phyloP scores from a whole-genome alignment of 1,140 invertebrate species.

The Drosophila ficusphila region DNA sequence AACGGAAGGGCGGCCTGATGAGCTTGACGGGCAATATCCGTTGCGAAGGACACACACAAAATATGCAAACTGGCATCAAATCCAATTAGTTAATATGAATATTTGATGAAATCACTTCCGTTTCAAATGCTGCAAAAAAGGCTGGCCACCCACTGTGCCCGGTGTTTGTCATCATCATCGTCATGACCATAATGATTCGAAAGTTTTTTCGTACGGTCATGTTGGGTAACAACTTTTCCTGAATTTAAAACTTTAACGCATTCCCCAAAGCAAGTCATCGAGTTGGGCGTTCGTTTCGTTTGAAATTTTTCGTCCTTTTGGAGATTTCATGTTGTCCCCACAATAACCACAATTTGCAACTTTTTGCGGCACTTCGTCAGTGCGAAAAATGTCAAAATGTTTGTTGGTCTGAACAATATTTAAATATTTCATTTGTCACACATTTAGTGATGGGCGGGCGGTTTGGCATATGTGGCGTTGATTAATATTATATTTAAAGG shows the following conservation, averaged over 20 bases:
- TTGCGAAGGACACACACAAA: slow-evolving; percentile 27
- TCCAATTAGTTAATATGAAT: slow-evolving; percentile 83
- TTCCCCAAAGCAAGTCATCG: slow-evolving; percentile 67
- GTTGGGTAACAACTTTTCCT: slow-evolving; percentile 22
- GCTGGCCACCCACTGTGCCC: slow-evolving; percentile 17
- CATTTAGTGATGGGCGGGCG: slow-evolving; percentile 39
- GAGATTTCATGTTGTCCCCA: slow-evolving; percentile 65
- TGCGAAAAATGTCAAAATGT: slow-evolving; percentile 71
- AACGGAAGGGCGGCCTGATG: slow-evolving; percentile 39
- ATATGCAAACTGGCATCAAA: slow-evolving; percentile 68
- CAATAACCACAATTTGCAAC: slow-evolving; percentile 81
- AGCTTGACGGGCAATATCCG: slow-evolving; percentile 60
- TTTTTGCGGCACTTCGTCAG: slow-evolving; percentile 69
- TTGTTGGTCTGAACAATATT: slow-evolving; percentile 68
- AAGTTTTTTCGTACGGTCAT: slow-evolving; percentile 35
- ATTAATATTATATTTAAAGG: slow-evolving; percentile 24
- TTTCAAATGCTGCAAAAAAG: slow-evolving; percentile 66
- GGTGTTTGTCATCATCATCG: slow-evolving; percentile 24
- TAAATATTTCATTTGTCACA: slow-evolving; percentile 80
- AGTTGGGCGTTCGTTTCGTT: slow-evolving; percentile 20
- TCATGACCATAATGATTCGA: slow-evolving; percentile 36
- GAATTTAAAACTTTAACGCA: slow-evolving; percentile 67
- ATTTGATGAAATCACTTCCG: slow-evolving; percentile 81
- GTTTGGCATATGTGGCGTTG: slow-evolving; percentile 37
- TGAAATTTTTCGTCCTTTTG: slow-evolving; percentile 60